phyloP scores from a whole-genome alignment of 2,113 vertebrate species.

The Sylvilagus bachmani region DNA sequence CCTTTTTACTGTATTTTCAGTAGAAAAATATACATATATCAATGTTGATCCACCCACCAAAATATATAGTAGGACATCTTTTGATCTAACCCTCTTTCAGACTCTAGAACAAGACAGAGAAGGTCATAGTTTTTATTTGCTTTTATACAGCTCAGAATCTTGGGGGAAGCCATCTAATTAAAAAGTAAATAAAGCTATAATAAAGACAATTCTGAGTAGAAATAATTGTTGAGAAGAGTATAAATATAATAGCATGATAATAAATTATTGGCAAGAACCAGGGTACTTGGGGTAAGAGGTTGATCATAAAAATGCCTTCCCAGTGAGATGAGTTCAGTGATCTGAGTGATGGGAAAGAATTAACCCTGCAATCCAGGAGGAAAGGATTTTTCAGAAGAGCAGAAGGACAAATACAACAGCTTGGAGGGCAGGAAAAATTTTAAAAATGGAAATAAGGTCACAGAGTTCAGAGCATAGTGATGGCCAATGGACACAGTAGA shows the following conservation, averaged over 20 bases:
- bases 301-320: background rate
- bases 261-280: constrained; percentile 20
- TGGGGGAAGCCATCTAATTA: constrained; percentile 28
- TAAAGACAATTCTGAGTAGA: constrained; percentile 35
- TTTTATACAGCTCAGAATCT: background rate
- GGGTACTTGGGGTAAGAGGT: background rate
- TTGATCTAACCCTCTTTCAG: background rate
- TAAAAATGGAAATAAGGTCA: background rate
- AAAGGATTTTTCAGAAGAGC: background rate
- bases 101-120: constrained; percentile 9
- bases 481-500: background rate
- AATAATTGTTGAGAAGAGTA: constrained; percentile 47
- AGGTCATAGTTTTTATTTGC: constrained; percentile 38
- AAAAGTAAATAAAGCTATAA: constrained; percentile 52
- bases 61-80: background rate
- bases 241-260: constrained; percentile 47
- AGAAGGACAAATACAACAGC: background rate
- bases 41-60: background rate
- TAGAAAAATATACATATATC: background rate
- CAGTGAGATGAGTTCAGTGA: constrained; percentile 32
- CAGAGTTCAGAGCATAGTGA: background rate
- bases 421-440: background rate
- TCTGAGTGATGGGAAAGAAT: constrained; percentile 20
- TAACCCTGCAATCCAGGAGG: background rate
- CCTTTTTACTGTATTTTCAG: background rate